Base-by-base conservation (phyloP, 2,113 vertebrate genomes). In the Dolichotis patagonum region DNA sequence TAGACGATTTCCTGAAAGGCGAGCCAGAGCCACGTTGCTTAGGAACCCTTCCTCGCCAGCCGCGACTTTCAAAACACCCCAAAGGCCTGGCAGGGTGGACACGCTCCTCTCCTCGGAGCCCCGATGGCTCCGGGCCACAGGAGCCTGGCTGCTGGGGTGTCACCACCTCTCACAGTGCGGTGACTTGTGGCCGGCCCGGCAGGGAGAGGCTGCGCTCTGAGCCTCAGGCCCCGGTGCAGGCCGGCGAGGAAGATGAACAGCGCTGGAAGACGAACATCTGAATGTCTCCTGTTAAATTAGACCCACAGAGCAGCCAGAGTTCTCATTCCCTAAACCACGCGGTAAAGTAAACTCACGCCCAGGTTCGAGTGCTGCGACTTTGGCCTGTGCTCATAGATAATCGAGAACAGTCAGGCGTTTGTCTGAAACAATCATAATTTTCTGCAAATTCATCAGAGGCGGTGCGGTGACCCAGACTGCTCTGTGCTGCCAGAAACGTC, bases 271-370 rank as follows among this genome's bases (percentile, higher is more conserved):
- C 92, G 95, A 83, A 93, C 96, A 95, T 97, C 97, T 96, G 95
- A 98, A 96, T 98, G 95, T 96, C 97, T 94, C 65, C 0, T 96
- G 96, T 97, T 97, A 96, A 97, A 98, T 97, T 90, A 97, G 94
- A 97, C 96, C 97, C 96, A 96, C 90, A 91, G 95, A 95, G 95
- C 14, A 0, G 62, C 90, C 95, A 93, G 88, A 95, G 96, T 97
- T 97, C 94, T 95, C 93, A 86, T 98, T 97, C 92, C 96, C 96
- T 97, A 97, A 98, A 98, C 96, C 96, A 98, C 38, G 24, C 94
- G 87, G 96, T 94, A 97, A 97, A 96, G 94, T 92, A 95, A 97
- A 96, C 97, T 96, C 82, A 38, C 85, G 98, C 90, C 78, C 91
- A 84, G 84, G 88, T 97, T 94, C 92, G 94, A 94, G 69, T 71